These are phyloP conservation scores for Falco rusticolus DNA, from an alignment of 2,797 vertebrate species.

Conservation along the genomic window DNA sequence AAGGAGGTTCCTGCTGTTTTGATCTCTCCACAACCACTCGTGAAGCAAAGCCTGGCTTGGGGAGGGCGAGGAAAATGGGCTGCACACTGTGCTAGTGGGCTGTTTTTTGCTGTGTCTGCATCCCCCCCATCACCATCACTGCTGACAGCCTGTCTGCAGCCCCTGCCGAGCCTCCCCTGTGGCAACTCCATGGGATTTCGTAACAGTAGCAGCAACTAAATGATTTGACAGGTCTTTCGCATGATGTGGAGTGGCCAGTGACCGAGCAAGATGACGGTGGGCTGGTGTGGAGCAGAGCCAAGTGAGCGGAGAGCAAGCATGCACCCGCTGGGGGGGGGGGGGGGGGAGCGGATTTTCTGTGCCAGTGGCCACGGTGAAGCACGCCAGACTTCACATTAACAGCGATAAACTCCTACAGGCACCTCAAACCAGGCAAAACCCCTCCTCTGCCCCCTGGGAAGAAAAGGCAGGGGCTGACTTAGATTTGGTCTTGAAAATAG, in stretches of 20 bases:
- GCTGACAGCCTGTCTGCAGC: not conserved
- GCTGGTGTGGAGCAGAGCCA: not conserved
- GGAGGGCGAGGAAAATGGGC: not conserved
- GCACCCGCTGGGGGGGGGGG: accelerated
- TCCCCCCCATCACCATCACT: not conserved
- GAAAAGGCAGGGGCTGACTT: not conserved
- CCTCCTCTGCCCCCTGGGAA: not conserved
- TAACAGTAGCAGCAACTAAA: not conserved
- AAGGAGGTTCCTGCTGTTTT: not conserved
- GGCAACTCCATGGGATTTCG: not conserved
- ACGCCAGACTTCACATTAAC: not conserved
- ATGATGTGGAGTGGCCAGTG: not conserved
- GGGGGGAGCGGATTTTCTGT: not conserved
- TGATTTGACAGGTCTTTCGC: not conserved
- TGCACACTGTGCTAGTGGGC: accelerated
- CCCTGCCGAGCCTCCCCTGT: not conserved
- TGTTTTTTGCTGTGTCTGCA: not conserved
- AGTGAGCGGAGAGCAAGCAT: accelerated
- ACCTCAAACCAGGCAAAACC: not conserved
- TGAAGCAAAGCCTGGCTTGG: not conserved
- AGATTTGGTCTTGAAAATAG: not conserved
- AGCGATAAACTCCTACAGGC: not conserved
- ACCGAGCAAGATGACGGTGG: not conserved
- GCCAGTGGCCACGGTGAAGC: not conserved
- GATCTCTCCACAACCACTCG: not conserved